Percentiles rank a stretch among this genome's conserved stretches.
phyloP scores from a whole-genome alignment of 2,113 vertebrate species.

The Poeciliopsis occidentalis region DNA sequence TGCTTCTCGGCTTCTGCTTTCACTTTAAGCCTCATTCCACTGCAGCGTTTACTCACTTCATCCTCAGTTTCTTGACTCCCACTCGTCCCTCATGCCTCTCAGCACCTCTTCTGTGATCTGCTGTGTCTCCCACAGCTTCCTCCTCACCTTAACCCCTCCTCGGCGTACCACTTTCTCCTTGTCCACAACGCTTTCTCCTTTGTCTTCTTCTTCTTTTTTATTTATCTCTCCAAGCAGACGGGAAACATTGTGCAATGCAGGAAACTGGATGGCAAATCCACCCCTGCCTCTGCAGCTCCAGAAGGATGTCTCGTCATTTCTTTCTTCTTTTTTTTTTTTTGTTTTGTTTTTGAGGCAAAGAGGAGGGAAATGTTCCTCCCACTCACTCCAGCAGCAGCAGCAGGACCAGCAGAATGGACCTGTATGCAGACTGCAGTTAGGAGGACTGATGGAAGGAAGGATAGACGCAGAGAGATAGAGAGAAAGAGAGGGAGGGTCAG shows the following conservation, averaged over 20 bases:
- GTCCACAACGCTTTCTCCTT: not conserved
- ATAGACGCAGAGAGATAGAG: slow-evolving; percentile 37
- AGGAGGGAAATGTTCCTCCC: slow-evolving; percentile 55
- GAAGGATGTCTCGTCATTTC: slow-evolving; percentile 59
- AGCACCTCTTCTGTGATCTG: not conserved
- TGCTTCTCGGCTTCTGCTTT: slow-evolving; percentile 56
- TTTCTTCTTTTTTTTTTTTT: slow-evolving; percentile 7
- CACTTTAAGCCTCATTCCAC: slow-evolving; percentile 65
- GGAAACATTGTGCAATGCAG: slow-evolving; percentile 63
- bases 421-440: slow-evolving; percentile 72
- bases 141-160: slow-evolving; percentile 1
- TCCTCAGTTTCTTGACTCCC: slow-evolving; percentile 27
- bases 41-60: slow-evolving; percentile 57
- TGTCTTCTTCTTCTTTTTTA: slow-evolving; percentile 25
- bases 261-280: slow-evolving; percentile 47
- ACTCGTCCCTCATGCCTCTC: slow-evolving; percentile 39
- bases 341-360: slow-evolving; percentile 18
- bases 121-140: not conserved
- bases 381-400: slow-evolving; percentile 48
- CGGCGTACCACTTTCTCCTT: slow-evolving; percentile 2
- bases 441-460: slow-evolving; percentile 60
- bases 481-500: slow-evolving; percentile 27
- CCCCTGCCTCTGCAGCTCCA: slow-evolving; percentile 56
- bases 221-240: slow-evolving; percentile 45
- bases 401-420: slow-evolving; percentile 38